Base-by-base conservation (phyloP, 2,888 invertebrate genomes). In the Brachycybe producta region DNA sequence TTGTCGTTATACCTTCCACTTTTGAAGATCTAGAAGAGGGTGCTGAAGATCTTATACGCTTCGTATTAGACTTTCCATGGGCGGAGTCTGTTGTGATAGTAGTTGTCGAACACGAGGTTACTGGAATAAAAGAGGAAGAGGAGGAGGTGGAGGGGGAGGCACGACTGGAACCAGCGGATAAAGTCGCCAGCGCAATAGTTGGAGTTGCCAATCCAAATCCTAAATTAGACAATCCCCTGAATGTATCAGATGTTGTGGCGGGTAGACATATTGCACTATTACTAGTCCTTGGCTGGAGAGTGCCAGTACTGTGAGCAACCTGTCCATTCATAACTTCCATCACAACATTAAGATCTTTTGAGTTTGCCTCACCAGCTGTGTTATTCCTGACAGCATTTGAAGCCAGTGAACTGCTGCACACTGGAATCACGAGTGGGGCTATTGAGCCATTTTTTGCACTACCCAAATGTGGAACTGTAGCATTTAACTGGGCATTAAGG, bases 241-340 rank as follows among this genome's bases (percentile, higher is more conserved):
- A 24, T 17, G 46, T 13, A 23, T 27, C 46, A 17, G 46, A 5
- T n/a, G 35, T 35, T 5, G 32, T 46, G 15, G 30, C 46, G 3
- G 46, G 32, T 34, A 46, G 15, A n/a, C 34, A 35, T n/a, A 30
- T 30, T 30, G 35, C 13, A 35, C 17, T 46, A 11, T 30, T 34
- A 35, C 24, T 46, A 46, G 46, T 19, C 35, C 46, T 46, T 7
- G 38, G 7, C n/a, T n/a, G n/a, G n/a, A 46, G 23, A 7, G 23
- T 34, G 13, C 34, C 46, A 21, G 46, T 24, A 34, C 35, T 27
- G 15, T 32, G 46, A 5, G 24, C 26, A n/a, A 46, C 23, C 24
- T 46, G 46, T 13, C 46, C 46, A 35, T 46, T 46, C 23, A 46
- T n/a, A 5, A 46, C 34, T 35, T 46, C 46, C 35, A 46, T 27